Conservation (phyloP, 2,888 invertebrate genomes). For the Tipula unca region DNA sequence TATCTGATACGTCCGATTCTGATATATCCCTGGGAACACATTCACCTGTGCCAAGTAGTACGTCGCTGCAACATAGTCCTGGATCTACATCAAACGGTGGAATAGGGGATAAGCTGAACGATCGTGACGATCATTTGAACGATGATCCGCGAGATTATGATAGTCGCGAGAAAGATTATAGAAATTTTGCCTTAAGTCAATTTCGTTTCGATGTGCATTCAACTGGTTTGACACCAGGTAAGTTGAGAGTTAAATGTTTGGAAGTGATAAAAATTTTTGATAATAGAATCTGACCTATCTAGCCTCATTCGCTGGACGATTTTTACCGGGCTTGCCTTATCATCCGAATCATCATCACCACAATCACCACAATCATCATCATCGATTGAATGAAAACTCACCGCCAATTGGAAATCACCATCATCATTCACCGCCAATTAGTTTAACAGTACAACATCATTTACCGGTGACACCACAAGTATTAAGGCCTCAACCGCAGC, state of each 20-base stretch:
- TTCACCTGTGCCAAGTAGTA: constrained; percentile 41
- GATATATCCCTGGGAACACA: constrained; percentile 43
- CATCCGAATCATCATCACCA: constrained; percentile 24
- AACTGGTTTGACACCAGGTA: constrained; percentile 23
- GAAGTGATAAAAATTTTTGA: neutral
- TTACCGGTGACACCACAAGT: constrained; percentile 42
- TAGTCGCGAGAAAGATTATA: constrained; percentile 34
- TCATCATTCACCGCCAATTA: constrained; percentile 25
- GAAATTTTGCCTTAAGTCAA: constrained; percentile 22
- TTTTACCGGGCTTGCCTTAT: constrained; percentile 41
- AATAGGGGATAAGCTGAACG: constrained; percentile 29
- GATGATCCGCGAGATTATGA: constrained; percentile 32
- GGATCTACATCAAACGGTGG: constrained; percentile 38
- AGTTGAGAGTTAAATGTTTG: constrained; percentile 1
- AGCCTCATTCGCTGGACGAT: constrained; percentile 38
- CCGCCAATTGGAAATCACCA: constrained; percentile 23
- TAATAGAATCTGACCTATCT: neutral
- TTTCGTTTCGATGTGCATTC: constrained; percentile 28
- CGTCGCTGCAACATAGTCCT: constrained; percentile 41
- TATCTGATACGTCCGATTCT: constrained; percentile 41
- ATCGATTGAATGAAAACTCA: constrained; percentile 21
- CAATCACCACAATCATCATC: constrained; percentile 9
- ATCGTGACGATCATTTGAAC: constrained; percentile 39
- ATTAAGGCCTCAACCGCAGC: constrained; percentile 40
- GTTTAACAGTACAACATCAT: constrained; percentile 27